phyloP scores from a whole-genome alignment of 2,888 invertebrate genomes.

The Drosophila meridiana region DNA sequence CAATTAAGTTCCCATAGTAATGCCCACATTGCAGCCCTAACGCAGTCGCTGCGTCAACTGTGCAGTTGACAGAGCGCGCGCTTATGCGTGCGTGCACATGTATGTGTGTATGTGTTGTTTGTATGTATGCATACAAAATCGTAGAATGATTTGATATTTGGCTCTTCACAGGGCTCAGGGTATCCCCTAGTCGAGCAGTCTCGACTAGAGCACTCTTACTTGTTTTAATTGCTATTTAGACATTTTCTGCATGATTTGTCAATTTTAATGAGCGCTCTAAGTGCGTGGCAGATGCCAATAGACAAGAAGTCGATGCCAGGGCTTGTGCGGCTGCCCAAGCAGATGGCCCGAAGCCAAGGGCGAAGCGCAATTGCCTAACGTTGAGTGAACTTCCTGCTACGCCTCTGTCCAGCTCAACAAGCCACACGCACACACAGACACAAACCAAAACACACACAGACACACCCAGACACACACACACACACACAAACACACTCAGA shows the following conservation, averaged over 20 bases:
- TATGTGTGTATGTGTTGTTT: too few species aligned
- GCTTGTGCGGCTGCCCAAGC: constrained; percentile 23
- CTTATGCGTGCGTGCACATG: too few species aligned
- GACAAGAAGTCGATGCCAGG: constrained; percentile 33
- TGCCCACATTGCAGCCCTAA: too few species aligned
- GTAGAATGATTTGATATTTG: too few species aligned
- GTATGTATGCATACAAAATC: too few species aligned
- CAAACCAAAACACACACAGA: not conserved
- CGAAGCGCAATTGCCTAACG: constrained; percentile 46
- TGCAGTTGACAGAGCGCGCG: too few species aligned
- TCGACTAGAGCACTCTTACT: too few species aligned
- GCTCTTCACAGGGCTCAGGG: too few species aligned
- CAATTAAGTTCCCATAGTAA: too few species aligned
- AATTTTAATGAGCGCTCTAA: constrained; percentile 74
- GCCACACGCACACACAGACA: not conserved
- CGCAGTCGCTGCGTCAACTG: too few species aligned
- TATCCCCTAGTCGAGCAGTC: too few species aligned
- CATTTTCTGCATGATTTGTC: constrained; percentile 77
- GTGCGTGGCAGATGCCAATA: constrained; percentile 52
- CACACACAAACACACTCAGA: not conserved
- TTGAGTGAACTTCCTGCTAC: constrained; percentile 30
- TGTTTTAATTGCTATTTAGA: constrained; percentile 73
- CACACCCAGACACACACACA: constrained; percentile 3
- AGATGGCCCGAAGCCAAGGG: constrained; percentile 40
- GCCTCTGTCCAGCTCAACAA: constrained; percentile 14